phyloP scores from a whole-genome alignment of 2,113 vertebrate genomes.

The Nettapus auritus region DNA sequence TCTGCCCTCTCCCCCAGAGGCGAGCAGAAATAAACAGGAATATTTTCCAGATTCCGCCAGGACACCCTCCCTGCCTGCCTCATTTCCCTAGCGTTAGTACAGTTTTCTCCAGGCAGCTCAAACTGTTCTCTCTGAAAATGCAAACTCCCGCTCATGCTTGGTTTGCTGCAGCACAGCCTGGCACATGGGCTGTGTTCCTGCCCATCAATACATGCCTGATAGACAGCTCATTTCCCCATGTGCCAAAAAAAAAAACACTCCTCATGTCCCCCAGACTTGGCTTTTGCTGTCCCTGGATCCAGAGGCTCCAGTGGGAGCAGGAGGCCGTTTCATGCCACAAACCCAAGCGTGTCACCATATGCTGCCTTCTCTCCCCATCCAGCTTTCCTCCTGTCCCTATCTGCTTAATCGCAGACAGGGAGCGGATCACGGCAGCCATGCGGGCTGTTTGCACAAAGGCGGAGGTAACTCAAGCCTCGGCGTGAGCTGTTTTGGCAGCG shows the following conservation, averaged over 20 bases:
- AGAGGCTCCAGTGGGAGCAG: background rate
- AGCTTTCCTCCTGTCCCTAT: constrained; percentile 31
- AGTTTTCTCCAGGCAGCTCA: background rate
- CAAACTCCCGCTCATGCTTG: background rate
- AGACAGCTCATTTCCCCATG: background rate
- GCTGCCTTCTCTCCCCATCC: background rate
- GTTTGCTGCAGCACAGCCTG: background rate
- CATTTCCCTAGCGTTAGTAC: background rate
- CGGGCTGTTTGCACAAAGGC: constrained; percentile 41
- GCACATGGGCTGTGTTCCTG: background rate
- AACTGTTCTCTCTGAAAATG: background rate
- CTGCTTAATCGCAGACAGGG: constrained; percentile 8
- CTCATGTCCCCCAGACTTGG: background rate
- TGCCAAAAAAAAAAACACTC: background rate
- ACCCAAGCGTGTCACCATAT: background rate
- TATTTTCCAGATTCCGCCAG: constrained; percentile 2
- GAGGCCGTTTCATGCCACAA: background rate
- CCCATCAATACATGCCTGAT: background rate
- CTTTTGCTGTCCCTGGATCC: background rate
- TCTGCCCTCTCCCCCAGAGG: background rate
- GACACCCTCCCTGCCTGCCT: background rate
- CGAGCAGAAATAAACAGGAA: constrained; percentile 28
- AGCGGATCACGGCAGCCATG: background rate
- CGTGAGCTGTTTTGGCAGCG: constrained; percentile 42
- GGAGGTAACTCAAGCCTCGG: constrained; percentile 32